phyloP scores from a whole-genome alignment of 2,113 vertebrate species.

The Lophius piscatorius region DNA sequence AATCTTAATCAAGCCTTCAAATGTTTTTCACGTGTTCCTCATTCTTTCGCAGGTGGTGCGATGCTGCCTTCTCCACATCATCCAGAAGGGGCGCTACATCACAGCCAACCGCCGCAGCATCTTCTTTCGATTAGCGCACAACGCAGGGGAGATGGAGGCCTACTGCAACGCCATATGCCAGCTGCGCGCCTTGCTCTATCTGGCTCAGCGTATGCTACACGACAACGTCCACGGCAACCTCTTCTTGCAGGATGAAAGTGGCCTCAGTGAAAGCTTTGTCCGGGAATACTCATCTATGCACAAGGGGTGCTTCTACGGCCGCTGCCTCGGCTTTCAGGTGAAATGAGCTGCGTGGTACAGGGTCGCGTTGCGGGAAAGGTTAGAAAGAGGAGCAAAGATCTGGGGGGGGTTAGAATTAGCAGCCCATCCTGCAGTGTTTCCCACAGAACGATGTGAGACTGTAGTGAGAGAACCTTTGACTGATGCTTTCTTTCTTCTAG shows the following conservation, averaged over 20 bases:
- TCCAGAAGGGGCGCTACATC: constrained; percentile 91
- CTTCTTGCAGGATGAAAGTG: constrained; percentile 85
- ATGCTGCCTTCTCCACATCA: constrained; percentile 89
- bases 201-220: constrained; percentile 87
- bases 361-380: not conserved
- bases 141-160: constrained; percentile 88
- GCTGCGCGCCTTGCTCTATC: constrained; percentile 87
- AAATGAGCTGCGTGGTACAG: not conserved
- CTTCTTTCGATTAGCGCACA: constrained; percentile 89
- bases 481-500: too few relatives aligned
- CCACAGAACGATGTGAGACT: too few relatives aligned
- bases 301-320: constrained; percentile 93
- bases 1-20: too few relatives aligned
- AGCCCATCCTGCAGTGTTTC: too few relatives aligned
- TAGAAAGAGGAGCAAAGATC: too few relatives aligned
- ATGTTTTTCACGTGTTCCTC: not conserved
- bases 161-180: constrained; percentile 89
- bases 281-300: constrained; percentile 88
- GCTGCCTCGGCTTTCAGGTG: constrained; percentile 94
- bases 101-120: constrained; percentile 87
- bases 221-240: constrained; percentile 85
- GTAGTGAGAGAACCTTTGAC: too few relatives aligned
- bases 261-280: constrained; percentile 85
- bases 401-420: too few relatives aligned
- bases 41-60: constrained; percentile 77